Conservation (phyloP, 2,113 vertebrate species). For the Herpetotheres cachinnans region DNA sequence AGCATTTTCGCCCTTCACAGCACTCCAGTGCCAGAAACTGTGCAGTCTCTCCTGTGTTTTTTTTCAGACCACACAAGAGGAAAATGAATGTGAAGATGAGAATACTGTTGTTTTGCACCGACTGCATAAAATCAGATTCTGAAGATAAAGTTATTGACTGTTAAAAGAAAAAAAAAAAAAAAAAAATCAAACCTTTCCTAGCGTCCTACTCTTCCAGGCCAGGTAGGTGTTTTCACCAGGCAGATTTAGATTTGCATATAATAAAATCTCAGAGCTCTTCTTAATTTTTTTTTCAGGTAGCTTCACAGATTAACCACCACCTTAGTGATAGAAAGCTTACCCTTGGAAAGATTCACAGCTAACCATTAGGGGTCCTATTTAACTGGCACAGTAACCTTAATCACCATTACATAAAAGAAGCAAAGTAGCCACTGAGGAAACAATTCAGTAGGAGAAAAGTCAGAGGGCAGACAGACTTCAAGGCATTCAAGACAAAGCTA, state of each 20-base stretch:
- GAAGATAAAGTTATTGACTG: neutral
- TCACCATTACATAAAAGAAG: neutral
- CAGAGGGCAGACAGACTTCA: neutral
- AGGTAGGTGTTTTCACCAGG: neutral
- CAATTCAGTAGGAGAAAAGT: neutral
- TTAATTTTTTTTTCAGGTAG: neutral
- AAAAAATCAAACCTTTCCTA: neutral
- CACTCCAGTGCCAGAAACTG: neutral
- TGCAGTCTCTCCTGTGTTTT: neutral
- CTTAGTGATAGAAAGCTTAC: neutral
- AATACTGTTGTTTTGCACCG: neutral
- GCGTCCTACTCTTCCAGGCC: neutral
- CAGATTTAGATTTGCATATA: neutral
- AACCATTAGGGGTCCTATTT: neutral
- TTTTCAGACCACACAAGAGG: conserved; percentile 16
- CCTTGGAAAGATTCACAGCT: neutral
- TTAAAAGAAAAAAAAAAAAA: neutral
- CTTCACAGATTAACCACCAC: neutral
- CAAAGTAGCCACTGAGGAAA: neutral
- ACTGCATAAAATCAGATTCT: neutral
- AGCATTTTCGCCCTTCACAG: neutral
- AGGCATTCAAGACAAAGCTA: neutral
- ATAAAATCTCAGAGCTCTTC: neutral
- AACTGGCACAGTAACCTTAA: neutral
- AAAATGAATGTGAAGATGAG: neutral